Percentiles rank a stretch among this genome's conserved stretches.
These are phyloP conservation scores for Drosophila melanica DNA, from an alignment of 1,140 invertebrate species.

Conservation along the genomic window DNA sequence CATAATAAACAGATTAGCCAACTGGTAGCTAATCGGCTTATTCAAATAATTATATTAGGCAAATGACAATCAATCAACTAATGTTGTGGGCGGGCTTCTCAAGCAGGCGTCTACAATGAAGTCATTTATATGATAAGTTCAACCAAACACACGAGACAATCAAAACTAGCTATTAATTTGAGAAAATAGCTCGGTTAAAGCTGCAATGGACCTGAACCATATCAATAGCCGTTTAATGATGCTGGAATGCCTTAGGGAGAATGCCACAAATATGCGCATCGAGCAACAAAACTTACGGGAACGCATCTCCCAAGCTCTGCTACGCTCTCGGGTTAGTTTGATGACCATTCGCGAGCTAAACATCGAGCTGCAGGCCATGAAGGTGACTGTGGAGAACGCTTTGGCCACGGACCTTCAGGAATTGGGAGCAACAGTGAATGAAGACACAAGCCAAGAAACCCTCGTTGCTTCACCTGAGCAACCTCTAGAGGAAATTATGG, in stretches of 20 bases:
- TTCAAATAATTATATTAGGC: constrained; percentile 52
- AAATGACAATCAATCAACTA: constrained; percentile 50
- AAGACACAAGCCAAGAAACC: no score
- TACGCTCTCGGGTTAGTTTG: constrained; percentile 24
- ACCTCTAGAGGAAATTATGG: background rate
- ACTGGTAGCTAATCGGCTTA: constrained; percentile 63
- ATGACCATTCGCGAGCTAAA: constrained; percentile 21
- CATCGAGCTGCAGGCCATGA: constrained; percentile 38
- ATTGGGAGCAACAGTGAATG: background rate
- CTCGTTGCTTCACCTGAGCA: background rate
- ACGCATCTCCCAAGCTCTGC: constrained; percentile 39
- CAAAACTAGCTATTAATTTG: background rate
- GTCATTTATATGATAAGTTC: background rate
- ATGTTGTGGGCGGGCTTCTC: background rate
- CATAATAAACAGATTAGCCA: constrained; percentile 17
- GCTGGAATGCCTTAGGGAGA: constrained; percentile 52
- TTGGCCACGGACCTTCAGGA: background rate
- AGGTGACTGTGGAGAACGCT: constrained; percentile 20
- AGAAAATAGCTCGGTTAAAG: constrained; percentile 7
- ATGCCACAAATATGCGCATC: constrained; percentile 41
- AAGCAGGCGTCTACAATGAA: constrained; percentile 1
- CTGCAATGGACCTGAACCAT: constrained; percentile 35
- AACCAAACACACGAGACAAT: background rate
- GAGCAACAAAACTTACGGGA: constrained; percentile 37
- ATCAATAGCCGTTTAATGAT: constrained; percentile 23